Conservation (phyloP, 2,797 vertebrate species). For the Coreius guichenoti region DNA sequence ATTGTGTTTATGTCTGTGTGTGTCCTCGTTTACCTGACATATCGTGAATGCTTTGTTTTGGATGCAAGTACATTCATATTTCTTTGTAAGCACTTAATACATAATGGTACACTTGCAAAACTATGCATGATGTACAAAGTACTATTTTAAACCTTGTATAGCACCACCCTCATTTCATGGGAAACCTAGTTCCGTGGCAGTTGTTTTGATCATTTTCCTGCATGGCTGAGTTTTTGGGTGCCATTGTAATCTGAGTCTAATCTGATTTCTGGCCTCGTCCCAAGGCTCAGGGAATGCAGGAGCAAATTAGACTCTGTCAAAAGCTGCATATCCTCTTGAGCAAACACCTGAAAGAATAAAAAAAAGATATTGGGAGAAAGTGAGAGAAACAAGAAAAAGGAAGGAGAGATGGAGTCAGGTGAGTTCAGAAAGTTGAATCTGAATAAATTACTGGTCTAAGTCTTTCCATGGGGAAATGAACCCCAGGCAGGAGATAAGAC, state of each 20-base stretch:
- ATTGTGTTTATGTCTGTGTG: not conserved
- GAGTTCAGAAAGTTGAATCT: constrained; percentile 13
- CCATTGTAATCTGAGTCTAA: constrained; percentile 49
- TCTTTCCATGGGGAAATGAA: constrained; percentile 18
- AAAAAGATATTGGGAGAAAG: not conserved
- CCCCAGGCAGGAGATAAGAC: constrained; percentile 16
- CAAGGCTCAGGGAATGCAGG: constrained; percentile 29
- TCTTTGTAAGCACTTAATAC: not conserved
- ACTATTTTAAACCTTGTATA: not conserved
- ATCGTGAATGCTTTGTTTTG: not conserved
- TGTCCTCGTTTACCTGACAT: not conserved
- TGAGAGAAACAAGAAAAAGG: not conserved
- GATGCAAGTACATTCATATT: not conserved
- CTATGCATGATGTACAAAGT: not conserved
- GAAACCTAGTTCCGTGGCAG: not conserved
- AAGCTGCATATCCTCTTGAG: constrained; percentile 23
- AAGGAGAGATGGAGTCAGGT: not conserved
- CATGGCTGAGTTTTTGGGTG: constrained; percentile 33
- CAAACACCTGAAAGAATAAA: constrained; percentile 31
- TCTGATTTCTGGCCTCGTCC: constrained; percentile 37
- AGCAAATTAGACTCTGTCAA: constrained; percentile 35
- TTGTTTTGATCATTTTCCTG: constrained; percentile 36
- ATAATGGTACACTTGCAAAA: no score
- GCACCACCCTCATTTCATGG: not conserved
- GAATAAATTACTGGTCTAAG: constrained; percentile 11